phyloP scores from a whole-genome alignment of 2,797 vertebrate species.

The Myotis myotis region DNA sequence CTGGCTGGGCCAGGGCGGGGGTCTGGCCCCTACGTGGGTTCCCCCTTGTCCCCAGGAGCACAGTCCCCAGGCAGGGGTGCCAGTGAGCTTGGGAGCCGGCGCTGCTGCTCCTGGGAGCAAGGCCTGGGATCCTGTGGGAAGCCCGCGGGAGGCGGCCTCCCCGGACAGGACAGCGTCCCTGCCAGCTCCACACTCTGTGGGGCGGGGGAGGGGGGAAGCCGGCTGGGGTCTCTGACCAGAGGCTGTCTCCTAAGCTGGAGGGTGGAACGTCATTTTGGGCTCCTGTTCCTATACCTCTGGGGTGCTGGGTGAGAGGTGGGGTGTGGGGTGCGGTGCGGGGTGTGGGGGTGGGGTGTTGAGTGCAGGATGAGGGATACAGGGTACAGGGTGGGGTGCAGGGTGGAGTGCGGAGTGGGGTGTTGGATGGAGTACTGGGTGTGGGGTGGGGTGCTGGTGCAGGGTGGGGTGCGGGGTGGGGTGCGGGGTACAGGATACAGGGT shows the following conservation, averaged over 20 bases:
- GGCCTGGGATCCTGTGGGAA: not conserved
- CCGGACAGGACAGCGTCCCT: not conserved
- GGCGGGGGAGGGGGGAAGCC: not conserved
- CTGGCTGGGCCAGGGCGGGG: not conserved
- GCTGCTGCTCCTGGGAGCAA: not conserved
- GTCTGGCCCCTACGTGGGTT: not conserved
- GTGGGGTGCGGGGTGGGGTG: too few relatives aligned
- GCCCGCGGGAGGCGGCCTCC: not conserved
- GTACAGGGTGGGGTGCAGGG: too few relatives aligned
- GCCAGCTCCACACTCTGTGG: fast-evolving
- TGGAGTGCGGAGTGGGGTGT: too few relatives aligned
- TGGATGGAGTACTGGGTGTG: too few relatives aligned
- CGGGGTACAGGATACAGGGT: too few relatives aligned
- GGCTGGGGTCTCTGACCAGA: not conserved
- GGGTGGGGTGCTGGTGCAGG: too few relatives aligned
- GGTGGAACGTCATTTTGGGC: not conserved
- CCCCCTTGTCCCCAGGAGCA: not conserved
- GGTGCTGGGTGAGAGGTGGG: too few relatives aligned
- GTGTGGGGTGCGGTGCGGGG: not conserved
- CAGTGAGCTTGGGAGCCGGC: fast-evolving
- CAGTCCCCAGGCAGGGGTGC: not conserved
- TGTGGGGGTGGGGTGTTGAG: too few relatives aligned
- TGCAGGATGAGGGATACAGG: too few relatives aligned
- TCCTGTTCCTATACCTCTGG: not conserved
- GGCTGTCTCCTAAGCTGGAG: constrained; percentile 21